phyloP scores from a whole-genome alignment of 2,797 vertebrate species.

The Rhinichthys osculus region DNA sequence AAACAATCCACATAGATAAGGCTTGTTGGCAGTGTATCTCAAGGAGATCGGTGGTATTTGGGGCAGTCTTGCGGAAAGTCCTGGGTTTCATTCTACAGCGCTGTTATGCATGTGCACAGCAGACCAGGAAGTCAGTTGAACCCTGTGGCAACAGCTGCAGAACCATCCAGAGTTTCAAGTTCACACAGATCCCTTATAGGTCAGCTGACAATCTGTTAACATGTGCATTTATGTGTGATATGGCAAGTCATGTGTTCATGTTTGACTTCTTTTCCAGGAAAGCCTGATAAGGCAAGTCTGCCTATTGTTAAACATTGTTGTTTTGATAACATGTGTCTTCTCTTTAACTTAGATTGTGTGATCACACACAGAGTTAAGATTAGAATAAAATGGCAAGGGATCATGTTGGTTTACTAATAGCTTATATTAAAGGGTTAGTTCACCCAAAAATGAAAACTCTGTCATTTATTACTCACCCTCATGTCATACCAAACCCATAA shows the following conservation, averaged over 20 bases:
- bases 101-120: conserved; percentile 15
- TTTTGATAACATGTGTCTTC: conserved; percentile 4
- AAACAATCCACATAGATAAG: conserved; percentile 39
- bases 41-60: conserved; percentile 30
- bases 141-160: conserved; percentile 24
- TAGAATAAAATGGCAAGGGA: not conserved
- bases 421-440: not conserved
- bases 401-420: conserved; percentile 1
- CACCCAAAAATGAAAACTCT: not conserved
- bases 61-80: conserved; percentile 38
- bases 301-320: not conserved
- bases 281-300: conserved; percentile 5
- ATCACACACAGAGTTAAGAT: not conserved
- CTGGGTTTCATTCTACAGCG: conserved; percentile 20
- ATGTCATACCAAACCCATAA: not conserved
- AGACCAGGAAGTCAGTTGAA: conserved; percentile 39
- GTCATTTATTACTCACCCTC: not conserved
- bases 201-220: conserved; percentile 15
- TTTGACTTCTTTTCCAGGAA: not conserved
- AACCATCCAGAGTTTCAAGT: conserved; percentile 27
- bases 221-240: not conserved
- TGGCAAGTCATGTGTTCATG: not conserved
- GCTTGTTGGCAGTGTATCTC: conserved; percentile 14
- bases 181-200: conserved; percentile 10
- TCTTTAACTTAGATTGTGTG: not conserved